phyloP scores from a whole-genome alignment of 2,888 invertebrate genomes.

The Crioceris asparagi region DNA sequence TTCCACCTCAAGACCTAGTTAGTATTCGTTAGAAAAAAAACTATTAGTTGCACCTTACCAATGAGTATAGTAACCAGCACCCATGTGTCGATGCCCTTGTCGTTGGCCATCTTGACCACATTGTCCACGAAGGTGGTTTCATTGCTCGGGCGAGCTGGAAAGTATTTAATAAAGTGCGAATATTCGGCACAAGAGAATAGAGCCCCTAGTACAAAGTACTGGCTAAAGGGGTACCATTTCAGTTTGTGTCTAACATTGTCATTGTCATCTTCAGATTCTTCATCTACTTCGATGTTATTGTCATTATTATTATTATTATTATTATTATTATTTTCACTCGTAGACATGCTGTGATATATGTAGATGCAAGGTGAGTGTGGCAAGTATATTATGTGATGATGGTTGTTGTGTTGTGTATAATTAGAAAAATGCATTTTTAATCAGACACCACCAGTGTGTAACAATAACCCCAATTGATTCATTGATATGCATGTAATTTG shows the following conservation, averaged over 20 bases:
- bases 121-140: conserved; percentile 9
- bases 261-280: conserved; percentile 3
- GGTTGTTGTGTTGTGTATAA: too few relatives aligned
- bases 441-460: too few relatives aligned
- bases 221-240: conserved; percentile 21
- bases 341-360: too few relatives aligned
- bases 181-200: conserved; percentile 20
- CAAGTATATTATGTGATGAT: too few relatives aligned
- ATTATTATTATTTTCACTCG: too few relatives aligned
- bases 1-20: background rate
- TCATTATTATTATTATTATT: too few relatives aligned
- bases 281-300: conserved; percentile 7
- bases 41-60: conserved; percentile 44
- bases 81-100: conserved; percentile 74
- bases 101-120: conserved; percentile 32
- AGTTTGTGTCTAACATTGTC: conserved; percentile 11
- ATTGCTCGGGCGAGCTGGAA: conserved; percentile 18
- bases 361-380: too few relatives aligned
- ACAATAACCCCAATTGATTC: too few relatives aligned
- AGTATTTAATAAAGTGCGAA: conserved; percentile 12
- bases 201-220: conserved; percentile 20
- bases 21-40: background rate
- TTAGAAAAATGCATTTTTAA: too few relatives aligned
- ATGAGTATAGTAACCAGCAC: conserved; percentile 75
- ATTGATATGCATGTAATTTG: too few relatives aligned